These are phyloP conservation scores for Poeciliopsis prolifica DNA, from an alignment of 2,113 vertebrate species.

Conservation along the genomic window DNA sequence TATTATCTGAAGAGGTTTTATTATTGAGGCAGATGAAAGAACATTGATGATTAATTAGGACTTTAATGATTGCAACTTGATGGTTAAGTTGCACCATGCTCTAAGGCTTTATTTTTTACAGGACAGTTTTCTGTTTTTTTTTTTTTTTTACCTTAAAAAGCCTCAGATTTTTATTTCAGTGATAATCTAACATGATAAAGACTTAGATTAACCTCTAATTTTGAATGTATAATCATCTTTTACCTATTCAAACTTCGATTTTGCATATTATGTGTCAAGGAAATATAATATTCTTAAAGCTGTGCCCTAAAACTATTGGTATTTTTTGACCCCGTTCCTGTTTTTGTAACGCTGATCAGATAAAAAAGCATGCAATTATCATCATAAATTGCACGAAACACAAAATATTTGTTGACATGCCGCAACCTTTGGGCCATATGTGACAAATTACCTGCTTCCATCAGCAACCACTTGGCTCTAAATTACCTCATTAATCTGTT, in stretches of 20 bases:
- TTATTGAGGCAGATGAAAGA: background rate
- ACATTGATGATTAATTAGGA: background rate
- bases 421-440: slow-evolving; percentile 14
- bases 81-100: background rate
- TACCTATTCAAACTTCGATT: no score
- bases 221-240: no score
- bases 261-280: no score
- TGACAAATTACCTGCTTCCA: slow-evolving; percentile 4
- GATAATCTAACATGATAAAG: no score
- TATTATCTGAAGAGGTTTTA: background rate
- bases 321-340: no score
- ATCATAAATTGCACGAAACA: background rate
- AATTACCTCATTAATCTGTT: slow-evolving; percentile 65
- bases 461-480: slow-evolving; percentile 21
- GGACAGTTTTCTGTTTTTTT: background rate
- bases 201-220: no score
- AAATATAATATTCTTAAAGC: no score
- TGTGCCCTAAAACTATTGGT: no score
- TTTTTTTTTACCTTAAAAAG: background rate
- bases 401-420: slow-evolving; percentile 20
- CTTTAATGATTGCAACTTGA: background rate
- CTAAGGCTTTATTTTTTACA: no score
- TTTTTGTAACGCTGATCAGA: background rate
- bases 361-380: background rate
- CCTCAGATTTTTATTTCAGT: background rate